Conservation (phyloP, 2,888 invertebrate genomes). For the Torymus aiolomorphi region DNA sequence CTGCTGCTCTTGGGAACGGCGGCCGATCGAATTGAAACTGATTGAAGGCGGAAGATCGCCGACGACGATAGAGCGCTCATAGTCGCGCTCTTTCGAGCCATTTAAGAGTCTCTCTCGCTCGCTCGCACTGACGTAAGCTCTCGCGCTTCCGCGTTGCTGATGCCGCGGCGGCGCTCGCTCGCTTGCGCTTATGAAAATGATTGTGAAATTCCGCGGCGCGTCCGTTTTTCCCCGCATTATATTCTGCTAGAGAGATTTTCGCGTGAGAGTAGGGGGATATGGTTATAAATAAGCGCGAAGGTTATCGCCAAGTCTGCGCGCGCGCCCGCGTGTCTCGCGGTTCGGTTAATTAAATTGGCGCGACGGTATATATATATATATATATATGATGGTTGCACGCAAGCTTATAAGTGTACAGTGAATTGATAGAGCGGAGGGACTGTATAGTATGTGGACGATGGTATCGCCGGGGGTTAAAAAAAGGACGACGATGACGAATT, state of each 20-base stretch:
- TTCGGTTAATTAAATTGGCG: constrained; percentile 20
- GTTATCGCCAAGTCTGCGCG: constrained; percentile 21
- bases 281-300: constrained; percentile 35
- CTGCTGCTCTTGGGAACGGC: background rate
- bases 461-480: too few relatives aligned
- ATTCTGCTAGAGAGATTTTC: too few relatives aligned
- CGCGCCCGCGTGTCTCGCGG: too few relatives aligned
- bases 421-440: too few relatives aligned
- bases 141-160: constrained; percentile 54
- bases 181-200: constrained; percentile 42
- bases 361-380: background rate
- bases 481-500: too few relatives aligned
- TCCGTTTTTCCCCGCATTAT: constrained; percentile 21
- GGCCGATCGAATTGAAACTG: constrained; percentile 44
- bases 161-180: constrained; percentile 32
- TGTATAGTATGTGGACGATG: too few relatives aligned
- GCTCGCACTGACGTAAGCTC: constrained; percentile 41
- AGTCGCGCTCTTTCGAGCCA: background rate
- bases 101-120: background rate
- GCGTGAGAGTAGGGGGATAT: too few relatives aligned
- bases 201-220: constrained; percentile 45
- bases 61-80: constrained; percentile 27
- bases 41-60: constrained; percentile 50
- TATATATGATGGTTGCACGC: too few relatives aligned
- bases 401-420: too few relatives aligned